phyloP scores from a whole-genome alignment of 2,797 vertebrate species.

The Serranus cabrilla region DNA sequence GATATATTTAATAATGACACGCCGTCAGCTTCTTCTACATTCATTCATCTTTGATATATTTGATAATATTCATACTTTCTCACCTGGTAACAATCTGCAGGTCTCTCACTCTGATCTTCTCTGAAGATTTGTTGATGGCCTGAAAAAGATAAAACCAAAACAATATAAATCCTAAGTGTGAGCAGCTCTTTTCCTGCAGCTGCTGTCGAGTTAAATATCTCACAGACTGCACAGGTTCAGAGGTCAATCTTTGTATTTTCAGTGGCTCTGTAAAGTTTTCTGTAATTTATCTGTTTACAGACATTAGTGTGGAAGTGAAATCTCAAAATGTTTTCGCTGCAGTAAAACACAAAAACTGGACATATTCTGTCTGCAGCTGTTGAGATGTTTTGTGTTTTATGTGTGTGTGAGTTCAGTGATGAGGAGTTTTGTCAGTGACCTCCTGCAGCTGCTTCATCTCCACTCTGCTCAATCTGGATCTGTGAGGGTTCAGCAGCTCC shows the following conservation, averaged over 20 bases:
- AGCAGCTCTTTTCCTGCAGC: no score
- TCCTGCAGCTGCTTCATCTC: conserved; percentile 94
- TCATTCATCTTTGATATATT: fast-evolving
- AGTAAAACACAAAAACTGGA: no score
- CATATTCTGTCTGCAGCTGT: no score
- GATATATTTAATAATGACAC: no score
- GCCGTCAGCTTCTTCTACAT: not conserved
- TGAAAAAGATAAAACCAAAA: conserved; percentile 59
- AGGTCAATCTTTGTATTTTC: not conserved
- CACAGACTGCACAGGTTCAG: not conserved
- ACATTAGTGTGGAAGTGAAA: no score
- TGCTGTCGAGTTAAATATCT: no score
- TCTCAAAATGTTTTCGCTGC: no score
- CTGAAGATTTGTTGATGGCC: conserved; percentile 93
- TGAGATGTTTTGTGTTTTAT: no score
- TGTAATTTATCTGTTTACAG: no score
- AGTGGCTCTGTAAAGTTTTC: not conserved
- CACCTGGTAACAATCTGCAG: conserved; percentile 96
- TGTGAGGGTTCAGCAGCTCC: conserved; percentile 95
- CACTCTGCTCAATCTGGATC: conserved; percentile 80
- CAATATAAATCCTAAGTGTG: no score
- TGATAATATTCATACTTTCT: conserved; percentile 30
- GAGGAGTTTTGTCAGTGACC: conserved; percentile 67
- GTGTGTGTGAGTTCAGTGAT: not conserved
- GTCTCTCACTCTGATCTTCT: conserved; percentile 95